A percentile compares a stretch with the other conserved stretches of the same genome.
Conservation (phyloP, 2,113 vertebrate genomes). For the Paratilapia polleni region DNA sequence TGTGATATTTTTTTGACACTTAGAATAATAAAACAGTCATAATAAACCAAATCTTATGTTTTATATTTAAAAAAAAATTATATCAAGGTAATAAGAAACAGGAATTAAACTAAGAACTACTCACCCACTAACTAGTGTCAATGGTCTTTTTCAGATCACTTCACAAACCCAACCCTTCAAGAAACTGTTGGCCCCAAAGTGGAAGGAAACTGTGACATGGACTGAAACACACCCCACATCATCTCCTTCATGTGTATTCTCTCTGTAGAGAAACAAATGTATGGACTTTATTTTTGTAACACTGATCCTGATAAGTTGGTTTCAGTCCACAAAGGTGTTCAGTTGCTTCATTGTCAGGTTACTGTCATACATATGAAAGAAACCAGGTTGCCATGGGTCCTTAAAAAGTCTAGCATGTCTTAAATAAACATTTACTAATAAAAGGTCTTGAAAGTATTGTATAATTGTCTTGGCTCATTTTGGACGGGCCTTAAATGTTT, state of each 20-base stretch:
- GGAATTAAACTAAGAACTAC: neutral
- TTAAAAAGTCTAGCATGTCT: neutral
- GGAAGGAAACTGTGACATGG: slow-evolving; percentile 19
- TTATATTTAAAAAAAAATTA: too few species aligned
- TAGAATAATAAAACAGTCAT: too few species aligned
- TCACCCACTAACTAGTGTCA: neutral
- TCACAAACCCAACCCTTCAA: slow-evolving; percentile 69
- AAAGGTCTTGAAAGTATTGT: neutral
- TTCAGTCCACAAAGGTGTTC: neutral
- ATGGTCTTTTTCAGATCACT: slow-evolving; percentile 73
- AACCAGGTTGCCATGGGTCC: neutral
- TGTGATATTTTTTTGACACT: too few species aligned
- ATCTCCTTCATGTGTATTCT: neutral
- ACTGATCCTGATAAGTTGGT: neutral
- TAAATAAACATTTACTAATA: neutral
- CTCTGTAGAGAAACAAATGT: neutral
- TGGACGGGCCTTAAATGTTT: neutral
- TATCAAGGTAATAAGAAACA: too few species aligned
- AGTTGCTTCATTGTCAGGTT: neutral
- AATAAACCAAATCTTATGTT: too few species aligned
- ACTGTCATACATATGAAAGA: neutral
- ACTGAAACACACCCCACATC: slow-evolving; percentile 31
- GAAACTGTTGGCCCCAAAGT: slow-evolving; percentile 38
- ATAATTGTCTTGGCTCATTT: neutral
- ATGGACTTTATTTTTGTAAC: neutral